Base-by-base conservation (phyloP, 2,797 vertebrate species). In the Diceros bicornis region DNA sequence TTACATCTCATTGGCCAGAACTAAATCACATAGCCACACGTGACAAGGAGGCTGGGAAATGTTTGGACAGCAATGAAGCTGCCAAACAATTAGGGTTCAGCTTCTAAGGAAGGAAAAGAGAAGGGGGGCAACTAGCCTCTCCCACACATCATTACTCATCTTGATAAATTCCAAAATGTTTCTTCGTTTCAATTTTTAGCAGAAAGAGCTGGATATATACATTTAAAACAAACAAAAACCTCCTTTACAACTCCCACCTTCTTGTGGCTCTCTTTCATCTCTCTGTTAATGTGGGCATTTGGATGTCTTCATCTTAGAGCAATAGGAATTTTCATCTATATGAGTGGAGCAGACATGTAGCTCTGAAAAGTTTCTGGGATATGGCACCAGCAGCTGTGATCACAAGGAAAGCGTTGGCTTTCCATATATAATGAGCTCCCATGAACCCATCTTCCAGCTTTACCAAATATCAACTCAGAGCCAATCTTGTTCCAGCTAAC, bases 141-240 rank as follows among this genome's bases (percentile, higher is more conserved):
- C 87, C 55, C 50, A 90, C 32, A 44, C 52, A 83, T 23, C 23
- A 66, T 93, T 25, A 87, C 50, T 94, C 74, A 57, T 91, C 52
- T 55, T 29, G 21, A 57, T 84, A 59, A 91, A 47, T 44, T 95
- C 66, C 57, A 69, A 81, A 90, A 78, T 62, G 32, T 57, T 89
- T 23, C 41, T 93, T 16, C 23, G 41, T 66, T 75, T 4, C 8
- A 10, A 32, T 85, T 92, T 83, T 93, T 79, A 96, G 83, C 75
- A 79, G 74, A 89, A 82, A 96, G 34, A 61, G 41, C 55, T 85
- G 12, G 18, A 87, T 88, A 57, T n/a, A 72, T 47, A 71, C 9
- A 59, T 74, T 29, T 89, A 92, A 89, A 69, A 92, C 57, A 94
- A 93, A 85, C 34, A 61, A 64, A 75, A 74, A 34, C 16, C 25